Base-by-base conservation (phyloP, 2,888 invertebrate species). In the Sisyra nigra region DNA sequence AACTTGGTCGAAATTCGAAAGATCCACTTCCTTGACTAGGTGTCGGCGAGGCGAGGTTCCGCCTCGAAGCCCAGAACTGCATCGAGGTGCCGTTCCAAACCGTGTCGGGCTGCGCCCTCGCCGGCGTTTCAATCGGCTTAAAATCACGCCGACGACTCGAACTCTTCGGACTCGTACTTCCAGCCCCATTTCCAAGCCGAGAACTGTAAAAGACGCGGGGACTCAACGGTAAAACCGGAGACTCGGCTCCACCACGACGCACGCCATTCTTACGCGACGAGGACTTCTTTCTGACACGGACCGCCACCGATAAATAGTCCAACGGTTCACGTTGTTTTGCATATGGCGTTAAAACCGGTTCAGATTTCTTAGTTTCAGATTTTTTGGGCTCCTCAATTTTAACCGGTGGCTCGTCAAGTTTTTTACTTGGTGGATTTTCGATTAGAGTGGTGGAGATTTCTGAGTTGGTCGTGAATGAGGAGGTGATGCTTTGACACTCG, bases 11-110 rank as follows among this genome's bases (percentile, higher is more conserved):
- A 53, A 69, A 74, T 46, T 71, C 71, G 9, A 57, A 42, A 52
- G 57, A 40, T 56, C 44, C 38, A 66, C 48, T 68, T 54, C 69
- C 67, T 45, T 66, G 65, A 54, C 71, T 70, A 2, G 74, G 72
- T 1, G 73, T 70, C 1, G 76, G 73, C 1, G 75, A 72, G 43
- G 72, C 67, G 5, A 59, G 44, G 46, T 56, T 59, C 32, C 73
- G 66, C 58, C 73, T 76, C 1, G 60, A 59, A 2, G 61, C 53
- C 58, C 76, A 82, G 54, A 81, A 77, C 46, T 80, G 75, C 52
- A 80, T 58, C 1, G 81, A 77, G 42, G 70, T 72, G 3, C 82
- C 82, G 56, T 81, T 82, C 79, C 82, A 81, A 42, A 72, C 68
- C 36, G 57, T 56, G 38, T 57, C 48, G 10, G 42, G 44, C n/a